Percentiles rank a stretch among this genome's conserved stretches.
Evolutionary conservation across 2,113 vertebrate genomes (phyloP).

Genomic region (Ceyx margarethae): DNA sequence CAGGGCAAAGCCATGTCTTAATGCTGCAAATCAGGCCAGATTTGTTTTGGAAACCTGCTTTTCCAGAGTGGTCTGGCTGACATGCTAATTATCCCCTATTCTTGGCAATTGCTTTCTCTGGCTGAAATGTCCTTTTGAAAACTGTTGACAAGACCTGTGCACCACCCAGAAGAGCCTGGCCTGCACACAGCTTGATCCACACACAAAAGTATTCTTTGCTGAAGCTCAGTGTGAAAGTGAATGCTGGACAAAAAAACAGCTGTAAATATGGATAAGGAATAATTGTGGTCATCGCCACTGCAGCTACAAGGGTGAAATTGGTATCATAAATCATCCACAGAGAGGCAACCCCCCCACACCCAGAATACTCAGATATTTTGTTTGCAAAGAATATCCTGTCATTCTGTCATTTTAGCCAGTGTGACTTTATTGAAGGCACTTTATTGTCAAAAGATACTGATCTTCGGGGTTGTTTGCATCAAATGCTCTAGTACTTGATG

Average conservation of each 20-base stretch:
- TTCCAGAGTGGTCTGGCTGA: slow-evolving; percentile 30
- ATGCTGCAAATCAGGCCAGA: neutral
- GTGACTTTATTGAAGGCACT: neutral
- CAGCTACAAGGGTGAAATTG: neutral
- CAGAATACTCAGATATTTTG: neutral
- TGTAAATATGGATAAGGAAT: neutral
- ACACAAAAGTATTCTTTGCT: neutral
- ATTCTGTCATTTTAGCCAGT: neutral
- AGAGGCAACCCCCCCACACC: fast-evolving
- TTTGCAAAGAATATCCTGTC: neutral
- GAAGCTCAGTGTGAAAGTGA: neutral
- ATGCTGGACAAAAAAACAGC: neutral
- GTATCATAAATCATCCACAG: neutral
- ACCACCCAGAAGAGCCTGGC: neutral
- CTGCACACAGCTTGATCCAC: neutral
- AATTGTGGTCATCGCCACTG: neutral
- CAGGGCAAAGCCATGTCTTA: neutral
- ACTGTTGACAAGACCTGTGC: neutral
- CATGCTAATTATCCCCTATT: neutral
- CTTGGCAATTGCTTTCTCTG: neutral
- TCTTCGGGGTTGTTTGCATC: neutral
- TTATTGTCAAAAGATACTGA: neutral
- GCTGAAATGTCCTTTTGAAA: slow-evolving; percentile 26
- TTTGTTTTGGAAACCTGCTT: slow-evolving; percentile 44
- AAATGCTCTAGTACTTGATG: neutral